Evolutionary conservation across 2,113 vertebrate genomes (phyloP).

Genomic region (Megaceryle maxima): DNA sequence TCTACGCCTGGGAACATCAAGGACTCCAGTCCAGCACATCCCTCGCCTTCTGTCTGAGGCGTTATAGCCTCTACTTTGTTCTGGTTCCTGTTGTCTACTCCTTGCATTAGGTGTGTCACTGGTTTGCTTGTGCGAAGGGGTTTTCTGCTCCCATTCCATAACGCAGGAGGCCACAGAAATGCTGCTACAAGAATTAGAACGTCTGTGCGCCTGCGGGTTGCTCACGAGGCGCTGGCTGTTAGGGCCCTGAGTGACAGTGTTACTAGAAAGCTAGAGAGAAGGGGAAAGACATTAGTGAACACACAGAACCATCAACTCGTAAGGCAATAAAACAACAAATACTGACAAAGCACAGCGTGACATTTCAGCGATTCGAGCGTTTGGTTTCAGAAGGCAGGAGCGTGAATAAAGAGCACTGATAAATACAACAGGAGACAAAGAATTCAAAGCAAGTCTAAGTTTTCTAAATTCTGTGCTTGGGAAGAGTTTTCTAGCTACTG

Average conservation of each 20-base stretch:
- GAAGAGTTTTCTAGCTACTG: not conserved
- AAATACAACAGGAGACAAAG: not conserved
- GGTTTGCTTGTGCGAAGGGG: conserved; percentile 74
- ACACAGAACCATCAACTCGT: not conserved
- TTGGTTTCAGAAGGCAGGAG: not conserved
- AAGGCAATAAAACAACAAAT: not conserved
- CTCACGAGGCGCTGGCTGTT: conserved; percentile 60
- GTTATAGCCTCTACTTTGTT: conserved; percentile 64
- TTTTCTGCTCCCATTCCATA: conserved; percentile 91
- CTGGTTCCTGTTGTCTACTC: conserved; percentile 75
- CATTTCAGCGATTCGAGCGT: not conserved
- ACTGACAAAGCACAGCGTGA: not conserved
- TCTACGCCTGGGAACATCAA: conserved; percentile 64
- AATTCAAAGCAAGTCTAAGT: not conserved
- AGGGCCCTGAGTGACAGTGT: conserved; percentile 64
- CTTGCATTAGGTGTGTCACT: conserved; percentile 66
- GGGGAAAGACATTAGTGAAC: conserved; percentile 62
- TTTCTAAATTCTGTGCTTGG: not conserved
- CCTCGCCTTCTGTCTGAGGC: conserved; percentile 86
- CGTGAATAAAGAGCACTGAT: not conserved
- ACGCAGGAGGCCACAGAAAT: conserved; percentile 93
- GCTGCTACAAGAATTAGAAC: conserved; percentile 81
- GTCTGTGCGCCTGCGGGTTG: conserved; percentile 65
- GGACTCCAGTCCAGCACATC: conserved; percentile 77
- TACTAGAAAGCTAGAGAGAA: conserved; percentile 75